phyloP scores from a whole-genome alignment of 2,797 vertebrate species.

The Spondyliosoma cantharus region DNA sequence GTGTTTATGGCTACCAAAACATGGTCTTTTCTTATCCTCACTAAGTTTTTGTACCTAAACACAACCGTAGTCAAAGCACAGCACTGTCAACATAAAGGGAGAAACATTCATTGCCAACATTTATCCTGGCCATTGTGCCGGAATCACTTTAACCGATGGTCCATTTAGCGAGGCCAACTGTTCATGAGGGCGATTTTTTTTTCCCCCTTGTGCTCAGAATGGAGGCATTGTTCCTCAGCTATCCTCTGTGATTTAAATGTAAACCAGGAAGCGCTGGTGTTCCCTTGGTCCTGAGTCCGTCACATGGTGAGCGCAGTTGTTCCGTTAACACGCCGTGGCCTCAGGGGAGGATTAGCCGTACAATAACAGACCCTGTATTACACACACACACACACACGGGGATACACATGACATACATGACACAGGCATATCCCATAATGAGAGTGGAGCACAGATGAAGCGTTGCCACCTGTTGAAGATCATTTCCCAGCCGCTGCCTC shows the following conservation, averaged over 20 bases:
- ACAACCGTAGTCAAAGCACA: too few relatives aligned
- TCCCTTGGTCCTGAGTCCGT: slow-evolving; percentile 35
- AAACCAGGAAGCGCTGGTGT: slow-evolving; percentile 49
- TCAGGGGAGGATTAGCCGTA: slow-evolving; percentile 67
- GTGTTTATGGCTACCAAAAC: too few relatives aligned
- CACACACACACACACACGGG: slow-evolving; percentile 16
- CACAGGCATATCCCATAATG: slow-evolving; percentile 30
- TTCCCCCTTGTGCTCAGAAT: slow-evolving; percentile 22
- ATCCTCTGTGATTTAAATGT: slow-evolving; percentile 18
- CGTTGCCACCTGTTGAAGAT: slow-evolving; percentile 64
- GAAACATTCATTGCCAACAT: too few relatives aligned
- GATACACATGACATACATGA: slow-evolving; percentile 20
- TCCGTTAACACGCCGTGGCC: slow-evolving; percentile 56
- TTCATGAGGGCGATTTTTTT: slow-evolving; percentile 18
- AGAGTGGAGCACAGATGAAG: slow-evolving; percentile 44
- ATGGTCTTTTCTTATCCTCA: too few relatives aligned
- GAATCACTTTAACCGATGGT: not conserved
- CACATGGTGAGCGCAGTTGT: slow-evolving; percentile 65
- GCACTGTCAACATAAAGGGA: too few relatives aligned
- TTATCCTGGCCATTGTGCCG: too few relatives aligned
- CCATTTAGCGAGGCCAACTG: not conserved
- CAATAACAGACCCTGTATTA: slow-evolving; percentile 65
- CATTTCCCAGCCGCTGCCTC: slow-evolving; percentile 25
- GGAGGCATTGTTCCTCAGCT: slow-evolving; percentile 16
- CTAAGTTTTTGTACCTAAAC: too few relatives aligned